Conservation (phyloP, 92 coral and sea anemone species). For the Phenganax marumi region DNA sequence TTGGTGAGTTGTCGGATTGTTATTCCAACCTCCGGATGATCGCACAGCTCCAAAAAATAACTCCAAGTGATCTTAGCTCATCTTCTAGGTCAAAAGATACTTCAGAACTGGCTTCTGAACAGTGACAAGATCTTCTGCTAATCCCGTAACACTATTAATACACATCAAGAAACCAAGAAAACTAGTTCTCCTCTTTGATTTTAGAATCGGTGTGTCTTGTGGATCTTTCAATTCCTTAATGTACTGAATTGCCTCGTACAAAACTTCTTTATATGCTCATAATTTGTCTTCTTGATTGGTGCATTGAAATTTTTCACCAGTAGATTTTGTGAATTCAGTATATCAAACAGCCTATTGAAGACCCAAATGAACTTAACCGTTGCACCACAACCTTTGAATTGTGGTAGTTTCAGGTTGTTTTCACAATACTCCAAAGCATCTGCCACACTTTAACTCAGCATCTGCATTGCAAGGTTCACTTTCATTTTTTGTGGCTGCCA, state of each 20-base stretch:
- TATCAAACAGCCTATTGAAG: slow-evolving; percentile 2
- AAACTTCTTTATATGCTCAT: slow-evolving; percentile 1
- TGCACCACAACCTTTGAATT: not conserved
- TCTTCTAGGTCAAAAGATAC: no score
- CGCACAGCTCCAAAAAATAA: no score
- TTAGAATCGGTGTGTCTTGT: not conserved
- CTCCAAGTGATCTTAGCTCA: no score
- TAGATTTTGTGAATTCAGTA: no score
- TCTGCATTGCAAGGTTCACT: no score
- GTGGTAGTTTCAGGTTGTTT: no score
- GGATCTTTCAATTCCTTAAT: not conserved
- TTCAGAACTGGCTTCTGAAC: slow-evolving; percentile 8
- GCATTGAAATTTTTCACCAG: not conserved
- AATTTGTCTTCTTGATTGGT: slow-evolving; percentile 6
- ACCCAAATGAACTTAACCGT: slow-evolving; percentile 2
- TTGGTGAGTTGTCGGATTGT: no score
- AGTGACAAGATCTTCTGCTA: not conserved
- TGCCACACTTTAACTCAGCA: no score
- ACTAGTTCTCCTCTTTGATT: slow-evolving; percentile 2
- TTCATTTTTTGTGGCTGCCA: no score
- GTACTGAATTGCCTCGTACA: not conserved
- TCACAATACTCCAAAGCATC: no score
- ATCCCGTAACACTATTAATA: not conserved
- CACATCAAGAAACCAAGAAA: no score
- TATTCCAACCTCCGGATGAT: no score